phyloP scores from a whole-genome alignment of 2,113 vertebrate genomes.

The Psophia crepitans region DNA sequence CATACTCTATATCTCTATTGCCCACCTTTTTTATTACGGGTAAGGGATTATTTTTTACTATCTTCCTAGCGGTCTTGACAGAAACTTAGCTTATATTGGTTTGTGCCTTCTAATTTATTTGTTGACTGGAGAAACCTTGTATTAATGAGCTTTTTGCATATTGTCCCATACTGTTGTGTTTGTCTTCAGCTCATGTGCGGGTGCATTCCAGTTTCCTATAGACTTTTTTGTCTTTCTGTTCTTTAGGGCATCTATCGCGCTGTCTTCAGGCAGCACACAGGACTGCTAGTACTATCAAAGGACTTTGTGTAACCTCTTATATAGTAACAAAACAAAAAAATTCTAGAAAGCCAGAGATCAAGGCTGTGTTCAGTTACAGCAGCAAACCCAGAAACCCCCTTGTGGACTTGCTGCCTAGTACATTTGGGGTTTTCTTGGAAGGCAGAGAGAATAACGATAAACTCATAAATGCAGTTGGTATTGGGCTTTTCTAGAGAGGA shows the following conservation, averaged over 20 bases:
- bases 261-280: background rate
- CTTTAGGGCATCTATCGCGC: background rate
- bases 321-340: background rate
- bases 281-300: background rate
- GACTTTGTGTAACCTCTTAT: background rate
- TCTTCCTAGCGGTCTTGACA: slow-evolving; percentile 52
- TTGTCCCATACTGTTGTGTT: background rate
- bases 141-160: slow-evolving; percentile 46
- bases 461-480: background rate
- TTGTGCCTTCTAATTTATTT: slow-evolving; percentile 45
- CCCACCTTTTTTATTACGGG: slow-evolving; percentile 65
- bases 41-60: slow-evolving; percentile 61
- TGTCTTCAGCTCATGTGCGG: background rate
- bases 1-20: slow-evolving; percentile 52
- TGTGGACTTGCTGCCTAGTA: background rate
- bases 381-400: background rate
- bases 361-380: background rate
- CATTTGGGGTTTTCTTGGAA: background rate
- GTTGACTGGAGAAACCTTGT: slow-evolving; percentile 21
- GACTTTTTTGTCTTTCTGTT: background rate
- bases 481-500: background rate
- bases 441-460: background rate
- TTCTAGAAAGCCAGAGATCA: background rate
- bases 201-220: background rate
- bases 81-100: slow-evolving; percentile 42